Conservation (phyloP, 2,113 vertebrate genomes). For the Sylvietta virens region DNA sequence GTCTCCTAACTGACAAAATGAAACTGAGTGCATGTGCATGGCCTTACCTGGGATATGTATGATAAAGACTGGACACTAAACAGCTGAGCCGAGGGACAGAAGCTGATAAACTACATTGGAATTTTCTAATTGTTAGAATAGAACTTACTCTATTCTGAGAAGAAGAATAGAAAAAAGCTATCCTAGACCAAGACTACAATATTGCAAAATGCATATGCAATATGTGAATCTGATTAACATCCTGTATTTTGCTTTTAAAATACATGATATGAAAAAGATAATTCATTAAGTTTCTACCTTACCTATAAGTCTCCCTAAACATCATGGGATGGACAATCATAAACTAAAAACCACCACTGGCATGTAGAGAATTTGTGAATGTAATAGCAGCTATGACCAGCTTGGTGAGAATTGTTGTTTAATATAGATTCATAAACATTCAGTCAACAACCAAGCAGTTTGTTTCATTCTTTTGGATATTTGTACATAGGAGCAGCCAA, state of each 20-base stretch:
- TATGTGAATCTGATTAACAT: not conserved
- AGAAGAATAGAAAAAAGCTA: not conserved
- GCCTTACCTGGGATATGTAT: not conserved
- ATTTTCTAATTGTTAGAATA: not conserved
- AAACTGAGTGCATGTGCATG: not conserved
- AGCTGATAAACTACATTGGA: not conserved
- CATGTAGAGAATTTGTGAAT: not conserved
- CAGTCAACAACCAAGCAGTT: not conserved
- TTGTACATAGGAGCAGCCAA: not conserved
- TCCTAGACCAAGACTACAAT: not conserved
- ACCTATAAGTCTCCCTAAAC: not conserved
- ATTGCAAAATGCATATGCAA: not conserved
- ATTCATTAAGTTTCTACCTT: not conserved
- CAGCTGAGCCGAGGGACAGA: not conserved
- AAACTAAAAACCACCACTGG: not conserved
- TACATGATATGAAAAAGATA: not conserved
- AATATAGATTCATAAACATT: not conserved
- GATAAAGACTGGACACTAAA: not conserved
- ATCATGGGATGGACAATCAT: not conserved
- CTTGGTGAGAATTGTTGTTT: not conserved
- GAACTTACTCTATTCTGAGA: not conserved
- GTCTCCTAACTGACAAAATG: not conserved
- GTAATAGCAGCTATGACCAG: not conserved
- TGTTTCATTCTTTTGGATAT: not conserved
- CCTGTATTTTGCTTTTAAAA: not conserved